Evolutionary conservation across 1,140 invertebrate genomes (phyloP).

Genomic region (Tetraneura akinire): DNA sequence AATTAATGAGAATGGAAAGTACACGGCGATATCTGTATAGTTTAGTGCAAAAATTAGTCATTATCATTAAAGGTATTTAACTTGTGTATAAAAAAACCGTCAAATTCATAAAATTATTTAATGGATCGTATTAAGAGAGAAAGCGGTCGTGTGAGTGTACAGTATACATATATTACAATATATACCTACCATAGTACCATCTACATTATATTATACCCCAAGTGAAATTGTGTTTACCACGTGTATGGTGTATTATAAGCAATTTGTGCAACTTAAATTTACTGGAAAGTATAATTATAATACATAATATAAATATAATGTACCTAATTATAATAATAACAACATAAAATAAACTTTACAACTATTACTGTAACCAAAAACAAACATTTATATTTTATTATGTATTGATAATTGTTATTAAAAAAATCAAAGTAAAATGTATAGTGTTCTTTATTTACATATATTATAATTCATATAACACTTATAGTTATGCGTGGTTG

Average conservation of each 20-base stretch:
- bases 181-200: too few species aligned
- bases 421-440: too few species aligned
- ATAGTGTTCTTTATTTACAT: too few species aligned
- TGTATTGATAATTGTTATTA: too few species aligned
- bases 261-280: constrained; percentile 37
- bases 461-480: too few species aligned
- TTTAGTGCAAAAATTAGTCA: constrained; percentile 23
- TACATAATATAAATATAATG: constrained; percentile 21
- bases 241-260: background rate
- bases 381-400: too few species aligned
- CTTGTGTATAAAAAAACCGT: constrained; percentile 17
- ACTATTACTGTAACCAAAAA: background rate
- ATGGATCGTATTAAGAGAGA: constrained; percentile 39
- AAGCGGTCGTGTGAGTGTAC: constrained; percentile 32
- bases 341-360: background rate
- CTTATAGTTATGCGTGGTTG: too few species aligned
- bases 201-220: constrained; percentile 15
- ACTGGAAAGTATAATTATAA: constrained; percentile 35
- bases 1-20: constrained; percentile 6
- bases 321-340: background rate
- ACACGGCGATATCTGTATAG: background rate
- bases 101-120: constrained; percentile 44
- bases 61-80: constrained; percentile 29
- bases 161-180: background rate
- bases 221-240: constrained; percentile 45